Conservation (phyloP, 2,797 vertebrate species). For the Netta rufina region DNA sequence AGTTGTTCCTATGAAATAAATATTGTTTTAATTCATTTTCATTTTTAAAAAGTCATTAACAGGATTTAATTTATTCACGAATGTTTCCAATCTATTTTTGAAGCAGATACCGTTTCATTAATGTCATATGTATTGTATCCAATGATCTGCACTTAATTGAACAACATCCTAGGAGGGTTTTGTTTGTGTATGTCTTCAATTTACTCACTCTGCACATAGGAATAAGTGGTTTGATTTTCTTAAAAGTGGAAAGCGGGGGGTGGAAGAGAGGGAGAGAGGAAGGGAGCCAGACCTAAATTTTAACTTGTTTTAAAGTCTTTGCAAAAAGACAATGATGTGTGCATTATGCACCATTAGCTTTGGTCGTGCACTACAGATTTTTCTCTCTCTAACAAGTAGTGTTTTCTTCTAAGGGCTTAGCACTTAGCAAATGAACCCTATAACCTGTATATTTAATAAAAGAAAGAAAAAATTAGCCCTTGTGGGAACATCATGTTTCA, state of each 20-base stretch:
- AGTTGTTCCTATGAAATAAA: conserved; percentile 30
- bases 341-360: conserved; percentile 65
- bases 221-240: conserved; percentile 58
- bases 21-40: conserved; percentile 54
- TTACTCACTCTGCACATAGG: conserved; percentile 45
- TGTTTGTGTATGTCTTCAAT: conserved; percentile 60
- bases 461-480: conserved; percentile 75
- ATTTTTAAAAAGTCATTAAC: conserved; percentile 59
- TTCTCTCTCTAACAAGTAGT: conserved; percentile 67
- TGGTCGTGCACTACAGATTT: conserved; percentile 57
- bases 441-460: conserved; percentile 80
- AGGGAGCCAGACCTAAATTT: conserved; percentile 52
- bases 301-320: conserved; percentile 65
- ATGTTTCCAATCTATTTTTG: conserved; percentile 66
- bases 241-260: conserved; percentile 36
- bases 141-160: conserved; percentile 60
- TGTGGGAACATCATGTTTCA: conserved; percentile 85
- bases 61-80: conserved; percentile 54
- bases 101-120: conserved; percentile 64
- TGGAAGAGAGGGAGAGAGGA: conserved; percentile 16
- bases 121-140: conserved; percentile 59
- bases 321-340: conserved; percentile 59
- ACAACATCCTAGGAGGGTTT: conserved; percentile 51
- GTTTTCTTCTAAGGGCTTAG: conserved; percentile 74
- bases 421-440: conserved; percentile 79